These are phyloP conservation scores for Thelaira solivaga DNA, from an alignment of 2,888 invertebrate genomes.

Conservation along the genomic window DNA sequence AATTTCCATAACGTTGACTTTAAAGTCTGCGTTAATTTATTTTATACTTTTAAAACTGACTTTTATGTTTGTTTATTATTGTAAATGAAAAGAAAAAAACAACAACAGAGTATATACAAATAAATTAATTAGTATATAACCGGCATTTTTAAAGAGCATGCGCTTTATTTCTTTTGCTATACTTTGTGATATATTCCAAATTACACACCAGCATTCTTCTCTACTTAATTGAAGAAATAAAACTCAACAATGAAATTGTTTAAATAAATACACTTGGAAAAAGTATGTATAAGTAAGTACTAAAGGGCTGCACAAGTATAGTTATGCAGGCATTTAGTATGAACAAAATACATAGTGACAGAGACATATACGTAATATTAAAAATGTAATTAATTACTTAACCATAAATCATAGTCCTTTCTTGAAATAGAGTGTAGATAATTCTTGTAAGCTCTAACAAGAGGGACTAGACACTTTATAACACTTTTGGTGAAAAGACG, in stretches of 20 bases:
- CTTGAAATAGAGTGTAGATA: too few relatives aligned
- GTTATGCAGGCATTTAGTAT: too few relatives aligned
- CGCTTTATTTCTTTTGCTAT: background rate
- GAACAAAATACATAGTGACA: too few relatives aligned
- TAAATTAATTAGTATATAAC: constrained; percentile 9
- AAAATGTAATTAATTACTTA: too few relatives aligned
- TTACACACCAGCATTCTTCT: background rate
- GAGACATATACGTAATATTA: too few relatives aligned
- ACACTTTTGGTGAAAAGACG: too few relatives aligned
- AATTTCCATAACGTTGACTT: too few relatives aligned
- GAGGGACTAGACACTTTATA: too few relatives aligned
- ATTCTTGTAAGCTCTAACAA: too few relatives aligned
- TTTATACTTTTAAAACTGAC: constrained; percentile 30
- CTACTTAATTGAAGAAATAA: background rate
- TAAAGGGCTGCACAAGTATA: too few relatives aligned
- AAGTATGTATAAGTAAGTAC: background rate
- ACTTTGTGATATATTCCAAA: background rate
- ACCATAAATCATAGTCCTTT: too few relatives aligned
- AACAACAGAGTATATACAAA: background rate
- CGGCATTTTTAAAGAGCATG: constrained; percentile 41
- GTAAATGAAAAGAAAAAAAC: background rate
- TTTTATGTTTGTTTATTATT: background rate
- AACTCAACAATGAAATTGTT: constrained; percentile 28
- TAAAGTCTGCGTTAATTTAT: too few relatives aligned
- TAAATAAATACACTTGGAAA: background rate